Evolutionary conservation across 2,113 vertebrate genomes (phyloP), one percentile per base, ranked within the genome.

Genomic region (Osmerus eperlanus): DNA sequence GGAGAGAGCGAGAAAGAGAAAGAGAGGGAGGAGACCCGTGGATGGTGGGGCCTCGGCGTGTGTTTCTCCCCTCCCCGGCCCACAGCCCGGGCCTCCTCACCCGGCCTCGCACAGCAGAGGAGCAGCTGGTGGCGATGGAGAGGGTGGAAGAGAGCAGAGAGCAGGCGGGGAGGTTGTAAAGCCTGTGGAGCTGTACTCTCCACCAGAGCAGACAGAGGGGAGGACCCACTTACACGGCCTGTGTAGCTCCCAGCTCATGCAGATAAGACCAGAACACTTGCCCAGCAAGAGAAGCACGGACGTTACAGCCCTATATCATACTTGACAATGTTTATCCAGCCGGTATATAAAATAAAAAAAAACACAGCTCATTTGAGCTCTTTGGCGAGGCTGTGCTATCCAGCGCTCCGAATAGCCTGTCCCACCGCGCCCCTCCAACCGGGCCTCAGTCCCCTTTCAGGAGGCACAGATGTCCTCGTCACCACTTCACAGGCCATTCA

Each of bases 401-500:
- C 73, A 75, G 81, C 54, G 18, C 54, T 59, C 7, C 23, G 56
- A 23, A 18, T 59, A 54, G 53, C 58, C 56, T 14, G 36, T 62
- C 7, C n/a, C 28, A 32, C 16, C 29, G 14, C 47, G 32, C 32
- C 32, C 32, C 32, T 28, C n/a, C 54, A 25, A n/a, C 13, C 9
- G 18, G 13, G 6, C 65, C 64, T 36, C 36, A 7, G 2, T 14
- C 41, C 32, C 32, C 36, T 8, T 56, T 60, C 60, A 29, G 59
- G 55, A 18, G 71, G 84, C 77, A 84, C 85, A 86, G 86, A 87
- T 79, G 63, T 84, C 77, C 69, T 73, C 80, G 65, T 82, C 86
- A 87, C 79, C 87, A 86, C 87, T 89, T 89, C 86, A 87, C 81
- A 75, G 81, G 84, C 84, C 85, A 85, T 89, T 90, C 85, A 89